phyloP scores from a whole-genome alignment of 2,113 vertebrate genomes.

The Hippocampus mohnikei region DNA sequence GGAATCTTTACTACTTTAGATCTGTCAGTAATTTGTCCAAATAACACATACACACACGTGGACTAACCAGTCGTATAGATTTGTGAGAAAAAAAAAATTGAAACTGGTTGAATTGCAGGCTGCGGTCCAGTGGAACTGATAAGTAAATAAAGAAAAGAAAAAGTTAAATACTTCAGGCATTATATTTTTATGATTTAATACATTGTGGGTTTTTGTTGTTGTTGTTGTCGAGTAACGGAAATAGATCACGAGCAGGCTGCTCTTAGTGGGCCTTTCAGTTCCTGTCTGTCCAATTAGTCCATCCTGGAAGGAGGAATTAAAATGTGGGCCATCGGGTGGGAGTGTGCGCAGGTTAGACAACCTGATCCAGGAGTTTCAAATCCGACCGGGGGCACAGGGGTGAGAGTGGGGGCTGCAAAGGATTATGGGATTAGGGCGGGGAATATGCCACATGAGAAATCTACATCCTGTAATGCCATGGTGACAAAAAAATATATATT shows the following conservation, averaged over 20 bases:
- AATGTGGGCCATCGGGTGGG: conserved; percentile 43
- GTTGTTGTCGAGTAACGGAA: not conserved
- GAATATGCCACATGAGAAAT: conserved; percentile 55
- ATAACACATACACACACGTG: too few species aligned
- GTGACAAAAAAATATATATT: too few species aligned
- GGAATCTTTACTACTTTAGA: too few species aligned
- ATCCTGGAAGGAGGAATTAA: conserved; percentile 18
- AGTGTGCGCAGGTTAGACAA: conserved; percentile 9
- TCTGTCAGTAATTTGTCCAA: too few species aligned
- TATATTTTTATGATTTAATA: too few species aligned
- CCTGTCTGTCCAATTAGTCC: conserved; percentile 15
- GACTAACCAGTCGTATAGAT: too few species aligned
- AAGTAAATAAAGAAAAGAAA: too few species aligned
- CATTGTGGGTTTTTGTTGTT: too few species aligned
- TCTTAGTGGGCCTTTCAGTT: not conserved
- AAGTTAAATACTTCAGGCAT: too few species aligned
- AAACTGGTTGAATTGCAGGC: too few species aligned
- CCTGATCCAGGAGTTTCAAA: conserved; percentile 47
- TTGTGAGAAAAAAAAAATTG: too few species aligned
- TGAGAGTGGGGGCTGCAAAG: conserved; percentile 47
- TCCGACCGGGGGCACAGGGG: conserved; percentile 25
- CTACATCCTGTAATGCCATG: conserved; percentile 13
- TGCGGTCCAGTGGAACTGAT: too few species aligned
- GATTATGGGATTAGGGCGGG: conserved; percentile 52
- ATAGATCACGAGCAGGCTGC: not conserved